phyloP scores from a whole-genome alignment of 2,113 vertebrate species.

The Aphelocoma coerulescens region DNA sequence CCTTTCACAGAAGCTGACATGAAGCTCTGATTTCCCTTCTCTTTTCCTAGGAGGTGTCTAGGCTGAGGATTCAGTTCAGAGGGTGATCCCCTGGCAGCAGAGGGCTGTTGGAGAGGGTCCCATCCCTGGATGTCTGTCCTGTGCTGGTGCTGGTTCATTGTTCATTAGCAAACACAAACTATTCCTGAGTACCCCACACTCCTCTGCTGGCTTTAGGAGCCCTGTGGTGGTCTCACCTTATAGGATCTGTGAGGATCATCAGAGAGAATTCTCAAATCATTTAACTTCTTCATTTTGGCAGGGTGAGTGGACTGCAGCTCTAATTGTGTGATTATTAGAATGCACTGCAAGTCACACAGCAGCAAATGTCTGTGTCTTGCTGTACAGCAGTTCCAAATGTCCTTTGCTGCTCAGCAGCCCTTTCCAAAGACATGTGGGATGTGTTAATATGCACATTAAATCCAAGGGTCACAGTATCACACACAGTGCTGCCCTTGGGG shows the following conservation, averaged over 20 bases:
- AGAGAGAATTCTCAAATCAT: neutral
- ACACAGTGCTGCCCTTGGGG: neutral
- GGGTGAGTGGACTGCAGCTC: neutral
- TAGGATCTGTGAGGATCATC: neutral
- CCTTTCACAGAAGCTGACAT: neutral
- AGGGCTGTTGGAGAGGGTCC: neutral
- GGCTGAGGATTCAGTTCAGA: neutral
- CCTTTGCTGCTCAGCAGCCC: neutral
- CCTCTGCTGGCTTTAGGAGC: neutral
- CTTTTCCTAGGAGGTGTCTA: neutral
- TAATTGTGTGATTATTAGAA: constrained; percentile 1
- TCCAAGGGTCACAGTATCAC: neutral
- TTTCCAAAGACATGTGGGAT: neutral
- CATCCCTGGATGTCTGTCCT: neutral
- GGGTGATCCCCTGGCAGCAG: neutral
- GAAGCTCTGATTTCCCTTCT: neutral
- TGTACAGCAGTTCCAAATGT: neutral
- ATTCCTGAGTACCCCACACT: neutral
- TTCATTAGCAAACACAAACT: neutral
- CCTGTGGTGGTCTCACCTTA: neutral
- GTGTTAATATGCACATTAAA: neutral
- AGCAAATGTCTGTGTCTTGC: neutral
- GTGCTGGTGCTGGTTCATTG: neutral
- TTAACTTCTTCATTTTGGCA: neutral
- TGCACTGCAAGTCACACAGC: neutral